phyloP scores from a whole-genome alignment of 53 echinoderm and acorn worm genomes.

The Mesocentrotus franciscanus region DNA sequence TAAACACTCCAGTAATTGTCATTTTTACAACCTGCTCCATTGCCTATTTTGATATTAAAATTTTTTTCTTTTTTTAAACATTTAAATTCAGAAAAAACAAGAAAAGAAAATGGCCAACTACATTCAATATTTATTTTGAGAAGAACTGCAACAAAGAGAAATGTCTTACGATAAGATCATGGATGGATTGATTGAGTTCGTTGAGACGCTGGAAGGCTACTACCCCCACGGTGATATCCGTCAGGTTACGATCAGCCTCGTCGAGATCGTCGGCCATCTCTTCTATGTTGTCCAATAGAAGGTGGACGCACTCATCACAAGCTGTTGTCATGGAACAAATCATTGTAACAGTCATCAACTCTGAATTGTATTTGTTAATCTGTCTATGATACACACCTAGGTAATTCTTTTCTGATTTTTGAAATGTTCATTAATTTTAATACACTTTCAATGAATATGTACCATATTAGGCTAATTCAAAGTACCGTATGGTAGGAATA shows the following conservation, averaged over 20 bases:
- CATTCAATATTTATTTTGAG: too few relatives aligned
- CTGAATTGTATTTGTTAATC: not conserved
- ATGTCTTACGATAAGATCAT: constrained; percentile 68
- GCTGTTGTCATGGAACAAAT: constrained; percentile 66
- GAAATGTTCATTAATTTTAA: too few relatives aligned
- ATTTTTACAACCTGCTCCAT: too few relatives aligned
- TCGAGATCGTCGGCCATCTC: constrained; percentile 73
- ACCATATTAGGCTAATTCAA: too few relatives aligned
- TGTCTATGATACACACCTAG: not conserved
- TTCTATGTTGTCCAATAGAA: constrained; percentile 80
- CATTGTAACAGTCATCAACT: not conserved
- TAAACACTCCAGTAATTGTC: too few relatives aligned
- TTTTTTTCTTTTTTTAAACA: too few relatives aligned
- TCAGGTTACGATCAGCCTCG: constrained; percentile 65
- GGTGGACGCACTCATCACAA: constrained; percentile 91
- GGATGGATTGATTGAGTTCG: constrained; percentile 69
- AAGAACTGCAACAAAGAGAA: not conserved
- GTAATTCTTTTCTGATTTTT: not conserved
- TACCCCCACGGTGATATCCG: constrained; percentile 73
- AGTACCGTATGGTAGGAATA: too few relatives aligned
- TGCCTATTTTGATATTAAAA: too few relatives aligned
- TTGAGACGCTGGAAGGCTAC: constrained; percentile 69
- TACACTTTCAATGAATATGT: too few relatives aligned
- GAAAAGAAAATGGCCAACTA: too few relatives aligned
- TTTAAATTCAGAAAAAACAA: too few relatives aligned